Conservation (phyloP, 2,888 invertebrate species). For the Mylabris sibirica region DNA sequence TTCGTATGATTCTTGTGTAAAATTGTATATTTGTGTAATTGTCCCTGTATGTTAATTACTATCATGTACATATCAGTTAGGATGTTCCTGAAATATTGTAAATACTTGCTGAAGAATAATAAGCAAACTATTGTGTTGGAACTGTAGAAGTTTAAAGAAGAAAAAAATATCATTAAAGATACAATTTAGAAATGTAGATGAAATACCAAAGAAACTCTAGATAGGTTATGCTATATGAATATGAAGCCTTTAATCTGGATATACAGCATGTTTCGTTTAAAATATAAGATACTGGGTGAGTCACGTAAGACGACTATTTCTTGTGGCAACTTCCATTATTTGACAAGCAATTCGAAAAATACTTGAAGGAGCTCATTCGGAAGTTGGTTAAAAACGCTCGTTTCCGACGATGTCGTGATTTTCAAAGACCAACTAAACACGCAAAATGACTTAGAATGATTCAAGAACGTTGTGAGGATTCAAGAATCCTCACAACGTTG, state of each 20-base stretch:
- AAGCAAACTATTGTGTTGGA: background rate
- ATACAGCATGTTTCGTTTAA: background rate
- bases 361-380: no score
- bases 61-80: slow-evolving; percentile 56
- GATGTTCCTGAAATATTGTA: slow-evolving; percentile 56
- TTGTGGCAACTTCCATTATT: no score
- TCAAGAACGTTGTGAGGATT: no score
- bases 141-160: background rate
- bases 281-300: no score
- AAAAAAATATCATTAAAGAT: background rate
- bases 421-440: no score
- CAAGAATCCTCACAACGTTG: no score
- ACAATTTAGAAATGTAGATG: background rate
- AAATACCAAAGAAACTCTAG: background rate
- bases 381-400: no score
- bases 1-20: slow-evolving; percentile 41
- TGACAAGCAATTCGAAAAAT: no score
- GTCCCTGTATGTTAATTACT: slow-evolving; percentile 40
- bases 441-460: no score
- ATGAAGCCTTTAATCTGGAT: background rate
- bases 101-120: slow-evolving; percentile 40
- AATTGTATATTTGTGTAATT: slow-evolving; percentile 45
- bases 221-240: background rate
- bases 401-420: no score
- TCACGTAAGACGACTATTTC: no score